Base-by-base conservation (phyloP, 2,888 invertebrate genomes). In the Hemicrepidius hirtus region DNA sequence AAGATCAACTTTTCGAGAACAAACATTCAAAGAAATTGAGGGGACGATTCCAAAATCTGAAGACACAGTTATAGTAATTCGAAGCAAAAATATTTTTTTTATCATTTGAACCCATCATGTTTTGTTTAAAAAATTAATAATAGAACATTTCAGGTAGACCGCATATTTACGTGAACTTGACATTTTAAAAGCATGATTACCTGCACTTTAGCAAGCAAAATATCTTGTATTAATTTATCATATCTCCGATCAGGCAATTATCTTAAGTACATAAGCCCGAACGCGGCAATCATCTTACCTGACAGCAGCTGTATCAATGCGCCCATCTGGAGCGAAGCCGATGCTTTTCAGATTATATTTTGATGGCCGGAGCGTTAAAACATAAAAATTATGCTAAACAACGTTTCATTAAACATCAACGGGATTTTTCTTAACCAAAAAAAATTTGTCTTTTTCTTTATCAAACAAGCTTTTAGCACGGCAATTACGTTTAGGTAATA, bases 251-350 rank as follows among this genome's bases (percentile, higher is more conserved):
- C 80, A 74, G 76, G 76, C 77, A 82, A 83, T 82, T 82, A 83
- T 81, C 80, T 82, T 80, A 82, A 83, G 82, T 82, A 81, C 77
- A 80, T 79, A 81, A 82, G 80, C 78, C 76, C 55, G 75, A 73
- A 68, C 53, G 44, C 59, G 50, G 74, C 71, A 74, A 63, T 74
- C 71, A 71, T 53, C 64, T 50, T 63, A 24, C 46, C 64, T 74
- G 74, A 74, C 74, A 74, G 74, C 74, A 57, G 62, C 63, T 41
- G 44, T 66, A 72, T 72, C 72, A 62, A 40, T 50, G 37, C 49
- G 24, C 63, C 63, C 62, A 72, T 72, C 72, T 68, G 28, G 57
- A 28, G n/a, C 35, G 57, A 46, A 24, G 40, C 20, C 28, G 32
- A 49, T 63, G 69, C 69, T 63, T 44, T 67, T 67, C 66, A 67